Conservation (phyloP, 2,888 invertebrate genomes). For the Pherbina coryleti region DNA sequence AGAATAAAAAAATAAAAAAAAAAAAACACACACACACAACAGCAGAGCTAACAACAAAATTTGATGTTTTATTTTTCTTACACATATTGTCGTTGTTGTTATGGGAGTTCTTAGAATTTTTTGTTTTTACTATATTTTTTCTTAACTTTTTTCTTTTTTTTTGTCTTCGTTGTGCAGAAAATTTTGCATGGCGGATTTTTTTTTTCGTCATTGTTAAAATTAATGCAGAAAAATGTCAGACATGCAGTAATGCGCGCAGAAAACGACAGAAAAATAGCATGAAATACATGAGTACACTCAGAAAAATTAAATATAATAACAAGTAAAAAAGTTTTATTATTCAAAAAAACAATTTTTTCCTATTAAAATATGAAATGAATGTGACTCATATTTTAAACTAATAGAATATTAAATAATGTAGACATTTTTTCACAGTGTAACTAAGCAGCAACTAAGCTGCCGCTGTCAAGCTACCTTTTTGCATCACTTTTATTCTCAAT, state of each 20-base stretch:
- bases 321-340: too few relatives aligned
- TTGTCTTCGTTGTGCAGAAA: not conserved
- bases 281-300: not conserved
- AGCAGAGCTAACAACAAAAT: not conserved
- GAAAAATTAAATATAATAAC: not conserved
- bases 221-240: constrained; percentile 31
- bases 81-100: not conserved
- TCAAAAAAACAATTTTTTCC: too few relatives aligned
- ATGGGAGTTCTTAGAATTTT: not conserved
- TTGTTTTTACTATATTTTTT: not conserved
- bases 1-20: not conserved
- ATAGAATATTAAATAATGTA: not conserved
- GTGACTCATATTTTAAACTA: too few relatives aligned
- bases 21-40: not conserved
- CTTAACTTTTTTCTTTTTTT: too few relatives aligned
- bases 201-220: constrained; percentile 29
- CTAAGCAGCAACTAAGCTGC: not conserved
- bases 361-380: too few relatives aligned
- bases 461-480: constrained; percentile 14
- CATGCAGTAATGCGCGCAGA: constrained; percentile 28
- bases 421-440: not conserved
- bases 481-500: constrained; percentile 30
- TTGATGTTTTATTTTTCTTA: not conserved
- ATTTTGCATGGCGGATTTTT: constrained; percentile 22
- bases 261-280: not conserved